Evolutionary conservation across 2,888 invertebrate genomes (phyloP).

Genomic region (Hirtodrosophila histrioides): DNA sequence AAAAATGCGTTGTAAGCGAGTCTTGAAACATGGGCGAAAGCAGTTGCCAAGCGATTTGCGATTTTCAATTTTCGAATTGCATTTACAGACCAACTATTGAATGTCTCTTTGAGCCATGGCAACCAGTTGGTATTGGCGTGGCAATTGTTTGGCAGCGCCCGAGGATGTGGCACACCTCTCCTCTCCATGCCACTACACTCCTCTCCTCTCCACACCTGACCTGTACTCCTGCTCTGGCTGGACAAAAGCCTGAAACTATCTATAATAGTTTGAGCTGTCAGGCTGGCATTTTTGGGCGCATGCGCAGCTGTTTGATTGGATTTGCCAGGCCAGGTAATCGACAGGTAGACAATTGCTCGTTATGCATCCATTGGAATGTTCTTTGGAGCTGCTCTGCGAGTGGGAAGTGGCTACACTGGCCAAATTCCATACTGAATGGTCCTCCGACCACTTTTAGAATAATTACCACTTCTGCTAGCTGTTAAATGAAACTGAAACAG

Average conservation of each 20-base stretch:
- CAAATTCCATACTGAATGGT: constrained; percentile 31
- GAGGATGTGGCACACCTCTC: constrained; percentile 57
- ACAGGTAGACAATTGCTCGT: constrained; percentile 69
- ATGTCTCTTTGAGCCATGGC: constrained; percentile 10
- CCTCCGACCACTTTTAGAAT: constrained; percentile 43
- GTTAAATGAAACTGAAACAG: constrained; percentile 1
- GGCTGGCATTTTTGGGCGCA: constrained; percentile 19
- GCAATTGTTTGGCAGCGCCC: constrained; percentile 41
- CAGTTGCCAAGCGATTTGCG: constrained; percentile 1
- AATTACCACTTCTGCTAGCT: constrained; percentile 37
- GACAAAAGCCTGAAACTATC: constrained; percentile 21
- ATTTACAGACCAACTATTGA: neutral
- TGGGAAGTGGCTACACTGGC: constrained; percentile 34
- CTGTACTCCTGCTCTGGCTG: constrained; percentile 9
- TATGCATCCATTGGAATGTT: constrained; percentile 44
- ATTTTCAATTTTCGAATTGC: neutral
- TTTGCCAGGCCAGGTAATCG: constrained; percentile 48
- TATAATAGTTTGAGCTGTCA: constrained; percentile 19
- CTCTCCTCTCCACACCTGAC: neutral
- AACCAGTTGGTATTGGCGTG: constrained; percentile 37
- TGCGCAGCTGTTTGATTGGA: constrained; percentile 69
- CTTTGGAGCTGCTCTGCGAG: neutral
- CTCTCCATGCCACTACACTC: neutral
- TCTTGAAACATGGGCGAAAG: constrained; percentile 37
- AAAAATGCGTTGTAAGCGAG: constrained; percentile 57